Evolutionary conservation across 2,888 invertebrate genomes (phyloP).

Genomic region (Tenodera sinensis): DNA sequence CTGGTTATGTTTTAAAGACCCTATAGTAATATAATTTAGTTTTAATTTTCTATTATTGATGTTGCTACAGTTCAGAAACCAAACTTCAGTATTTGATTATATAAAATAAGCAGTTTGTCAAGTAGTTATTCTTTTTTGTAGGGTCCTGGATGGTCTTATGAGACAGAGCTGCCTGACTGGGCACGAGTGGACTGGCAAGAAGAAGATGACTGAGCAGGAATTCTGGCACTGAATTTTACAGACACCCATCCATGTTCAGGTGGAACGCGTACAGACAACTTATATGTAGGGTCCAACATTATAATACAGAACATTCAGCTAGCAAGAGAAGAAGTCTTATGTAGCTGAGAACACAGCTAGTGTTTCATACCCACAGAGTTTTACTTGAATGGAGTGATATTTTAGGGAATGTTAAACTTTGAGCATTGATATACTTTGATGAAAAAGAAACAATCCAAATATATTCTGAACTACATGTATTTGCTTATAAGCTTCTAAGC

Average conservation of each 20-base stretch:
- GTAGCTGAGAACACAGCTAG: not conserved
- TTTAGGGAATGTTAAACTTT: conserved; percentile 26
- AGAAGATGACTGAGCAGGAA: conserved; percentile 50
- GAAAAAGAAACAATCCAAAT: not conserved
- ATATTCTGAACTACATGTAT: not conserved
- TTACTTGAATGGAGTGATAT: conserved; percentile 22
- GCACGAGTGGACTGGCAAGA: conserved; percentile 82
- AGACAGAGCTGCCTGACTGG: conserved; percentile 90
- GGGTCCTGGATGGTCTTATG: conserved; percentile 94
- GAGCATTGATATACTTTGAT: not conserved
- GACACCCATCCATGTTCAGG: conserved; percentile 3
- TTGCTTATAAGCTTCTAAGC: not conserved
- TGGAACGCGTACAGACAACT: not conserved
- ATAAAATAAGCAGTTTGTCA: not conserved
- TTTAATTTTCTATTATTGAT: no score
- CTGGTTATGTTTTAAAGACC: no score
- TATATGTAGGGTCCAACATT: conserved; percentile 26
- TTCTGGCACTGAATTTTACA: not conserved
- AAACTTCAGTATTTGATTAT: no score
- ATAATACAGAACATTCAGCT: conserved; percentile 13
- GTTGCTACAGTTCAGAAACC: no score
- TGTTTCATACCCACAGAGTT: conserved; percentile 3
- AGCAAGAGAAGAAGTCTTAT: conserved; percentile 3
- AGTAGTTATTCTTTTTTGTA: conserved; percentile 44
- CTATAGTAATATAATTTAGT: no score